A percentile compares a stretch with the other conserved stretches of the same genome.
These are phyloP conservation scores for Tolmerus cingulatus DNA, from an alignment of 2,888 invertebrate genomes.

Conservation along the genomic window DNA sequence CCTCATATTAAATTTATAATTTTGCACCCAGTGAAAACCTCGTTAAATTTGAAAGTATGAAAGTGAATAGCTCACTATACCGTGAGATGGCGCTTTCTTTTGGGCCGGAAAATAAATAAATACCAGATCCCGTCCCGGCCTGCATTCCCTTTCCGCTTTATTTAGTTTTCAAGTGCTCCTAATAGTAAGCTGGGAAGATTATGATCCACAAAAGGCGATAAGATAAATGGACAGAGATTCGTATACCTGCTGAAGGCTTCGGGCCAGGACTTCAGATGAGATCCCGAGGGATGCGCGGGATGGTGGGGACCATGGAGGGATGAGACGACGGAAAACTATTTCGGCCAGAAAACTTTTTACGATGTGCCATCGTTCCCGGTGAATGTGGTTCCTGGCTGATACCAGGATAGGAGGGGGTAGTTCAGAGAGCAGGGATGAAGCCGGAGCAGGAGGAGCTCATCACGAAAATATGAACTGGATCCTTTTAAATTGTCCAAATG, in stretches of 20 bases:
- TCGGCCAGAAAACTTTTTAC: slow-evolving; percentile 39
- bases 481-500: slow-evolving; percentile 43
- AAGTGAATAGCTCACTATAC: neutral
- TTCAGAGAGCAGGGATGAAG: neutral
- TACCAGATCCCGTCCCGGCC: neutral
- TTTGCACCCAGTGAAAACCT: slow-evolving; percentile 46
- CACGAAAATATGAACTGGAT: slow-evolving; percentile 45
- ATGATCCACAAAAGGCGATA: slow-evolving; percentile 15
- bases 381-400: neutral
- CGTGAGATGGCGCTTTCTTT: neutral
- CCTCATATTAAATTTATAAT: slow-evolving; percentile 48
- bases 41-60: slow-evolving; percentile 45
- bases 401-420: neutral
- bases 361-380: slow-evolving; percentile 26
- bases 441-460: slow-evolving; percentile 27
- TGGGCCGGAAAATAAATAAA: neutral
- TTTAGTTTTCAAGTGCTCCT: slow-evolving; percentile 26
- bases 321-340: slow-evolving; percentile 38
- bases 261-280: neutral
- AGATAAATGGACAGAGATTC: slow-evolving; percentile 22
- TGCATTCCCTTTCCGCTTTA: neutral
- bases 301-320: neutral
- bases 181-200: neutral
- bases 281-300: neutral
- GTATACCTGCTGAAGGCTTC: slow-evolving; percentile 2